Conservation (phyloP, 2,113 vertebrate genomes). For the Crotalus horridus region DNA sequence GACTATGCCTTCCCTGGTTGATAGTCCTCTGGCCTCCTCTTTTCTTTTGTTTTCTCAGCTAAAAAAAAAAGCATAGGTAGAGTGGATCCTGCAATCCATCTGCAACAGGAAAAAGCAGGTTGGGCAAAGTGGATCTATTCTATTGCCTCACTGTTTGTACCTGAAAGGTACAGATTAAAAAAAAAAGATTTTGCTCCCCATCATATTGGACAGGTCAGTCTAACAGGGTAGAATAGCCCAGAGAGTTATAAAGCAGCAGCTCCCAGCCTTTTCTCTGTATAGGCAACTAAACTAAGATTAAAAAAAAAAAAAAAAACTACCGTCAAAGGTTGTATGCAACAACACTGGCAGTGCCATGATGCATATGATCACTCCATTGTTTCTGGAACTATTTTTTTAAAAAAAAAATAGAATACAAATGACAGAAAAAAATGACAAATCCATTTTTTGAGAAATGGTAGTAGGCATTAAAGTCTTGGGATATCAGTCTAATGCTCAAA, state of each 20-base stretch:
- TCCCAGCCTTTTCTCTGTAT: background rate
- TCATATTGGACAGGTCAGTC: background rate
- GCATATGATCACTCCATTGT: background rate
- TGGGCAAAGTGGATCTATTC: background rate
- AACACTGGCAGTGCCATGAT: background rate
- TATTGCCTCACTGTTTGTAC: background rate
- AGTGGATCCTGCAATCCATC: background rate
- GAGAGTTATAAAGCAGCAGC: background rate
- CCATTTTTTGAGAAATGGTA: background rate
- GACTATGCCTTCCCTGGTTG: background rate
- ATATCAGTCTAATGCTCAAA: background rate
- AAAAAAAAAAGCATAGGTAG: background rate
- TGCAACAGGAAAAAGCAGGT: too few relatives aligned
- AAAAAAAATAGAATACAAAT: background rate
- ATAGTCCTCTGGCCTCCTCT: background rate
- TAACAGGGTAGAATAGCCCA: background rate
- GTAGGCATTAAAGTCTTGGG: background rate
- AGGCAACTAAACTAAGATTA: background rate
- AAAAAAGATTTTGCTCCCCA: background rate
- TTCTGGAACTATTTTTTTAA: background rate
- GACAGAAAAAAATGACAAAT: background rate
- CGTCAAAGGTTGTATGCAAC: background rate
- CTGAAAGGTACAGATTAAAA: background rate
- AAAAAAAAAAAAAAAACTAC: background rate
- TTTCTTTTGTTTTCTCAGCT: background rate